Evolutionary conservation across 2,888 invertebrate genomes (phyloP).

Genomic region (Catocala sponsa): DNA sequence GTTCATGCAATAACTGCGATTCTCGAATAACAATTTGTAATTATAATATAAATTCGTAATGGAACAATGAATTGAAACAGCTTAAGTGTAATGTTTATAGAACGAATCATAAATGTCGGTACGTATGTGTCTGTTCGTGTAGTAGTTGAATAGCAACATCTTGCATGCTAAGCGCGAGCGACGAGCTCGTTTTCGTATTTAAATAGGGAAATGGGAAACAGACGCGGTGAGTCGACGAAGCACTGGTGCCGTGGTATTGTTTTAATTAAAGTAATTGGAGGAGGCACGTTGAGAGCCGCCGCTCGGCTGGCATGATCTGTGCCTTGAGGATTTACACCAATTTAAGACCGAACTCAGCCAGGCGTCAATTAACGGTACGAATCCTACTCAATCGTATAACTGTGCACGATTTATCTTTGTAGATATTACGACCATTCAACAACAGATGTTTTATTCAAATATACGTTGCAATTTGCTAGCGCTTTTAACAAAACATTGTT

Average conservation of each 20-base stretch:
- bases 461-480: not conserved
- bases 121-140: constrained; percentile 63
- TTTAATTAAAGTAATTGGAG: constrained; percentile 89
- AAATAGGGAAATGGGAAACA: constrained; percentile 88
- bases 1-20: constrained; percentile 22
- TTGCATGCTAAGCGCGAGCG: constrained; percentile 81
- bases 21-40: constrained; percentile 1
- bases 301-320: constrained; percentile 84
- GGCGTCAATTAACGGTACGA: constrained; percentile 80
- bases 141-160: constrained; percentile 78
- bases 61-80: constrained; percentile 7
- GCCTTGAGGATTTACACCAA: constrained; percentile 87
- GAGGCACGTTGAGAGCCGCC: constrained; percentile 84
- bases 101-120: constrained; percentile 16
- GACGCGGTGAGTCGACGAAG: constrained; percentile 85
- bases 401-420: constrained; percentile 37
- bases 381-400: constrained; percentile 66
- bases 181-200: constrained; percentile 86
- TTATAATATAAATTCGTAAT: too few species aligned
- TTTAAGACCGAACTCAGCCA: constrained; percentile 80
- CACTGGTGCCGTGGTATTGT: constrained; percentile 85
- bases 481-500: constrained; percentile 1
- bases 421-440: constrained; percentile 19
- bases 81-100: not conserved
- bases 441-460: constrained; percentile 8